A percentile compares a stretch with the other conserved stretches of the same genome.
These are phyloP conservation scores for Stomatorhinus ivindoensis DNA, from an alignment of 2,113 vertebrate species.

Conservation along the genomic window DNA sequence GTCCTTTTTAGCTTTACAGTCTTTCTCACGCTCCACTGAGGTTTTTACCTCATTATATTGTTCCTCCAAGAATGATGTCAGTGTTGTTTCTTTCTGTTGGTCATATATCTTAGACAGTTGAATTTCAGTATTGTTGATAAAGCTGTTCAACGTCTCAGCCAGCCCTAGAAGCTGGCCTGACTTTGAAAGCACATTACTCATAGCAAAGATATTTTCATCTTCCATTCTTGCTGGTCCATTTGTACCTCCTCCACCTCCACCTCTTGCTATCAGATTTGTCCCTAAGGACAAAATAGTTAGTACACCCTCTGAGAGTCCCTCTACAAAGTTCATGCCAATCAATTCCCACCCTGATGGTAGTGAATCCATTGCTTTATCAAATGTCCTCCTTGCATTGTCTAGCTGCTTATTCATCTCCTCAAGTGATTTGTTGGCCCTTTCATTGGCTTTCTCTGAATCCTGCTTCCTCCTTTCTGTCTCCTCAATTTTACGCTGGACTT, in stretches of 20 bases:
- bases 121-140: neutral
- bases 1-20: neutral
- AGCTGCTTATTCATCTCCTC: neutral
- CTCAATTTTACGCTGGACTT: neutral
- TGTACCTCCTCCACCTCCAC: no score
- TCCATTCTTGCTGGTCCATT: neutral
- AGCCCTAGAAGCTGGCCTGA: neutral
- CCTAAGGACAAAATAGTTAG: neutral
- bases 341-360: conserved; percentile 16
- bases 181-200: conserved; percentile 21
- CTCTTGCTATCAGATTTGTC: neutral
- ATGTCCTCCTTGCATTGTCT: neutral
- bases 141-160: neutral
- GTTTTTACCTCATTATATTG: conserved; percentile 6
- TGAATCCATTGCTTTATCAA: neutral
- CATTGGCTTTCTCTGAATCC: neutral
- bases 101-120: neutral
- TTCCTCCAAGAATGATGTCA: neutral
- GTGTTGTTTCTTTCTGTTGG: neutral
- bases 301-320: neutral
- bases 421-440: neutral
- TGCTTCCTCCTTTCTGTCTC: neutral
- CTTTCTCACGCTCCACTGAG: neutral
- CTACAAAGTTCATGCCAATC: conserved; percentile 30
- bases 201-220: neutral